Base-by-base conservation (phyloP, 2,888 invertebrate species). In the Magallana nippona region DNA sequence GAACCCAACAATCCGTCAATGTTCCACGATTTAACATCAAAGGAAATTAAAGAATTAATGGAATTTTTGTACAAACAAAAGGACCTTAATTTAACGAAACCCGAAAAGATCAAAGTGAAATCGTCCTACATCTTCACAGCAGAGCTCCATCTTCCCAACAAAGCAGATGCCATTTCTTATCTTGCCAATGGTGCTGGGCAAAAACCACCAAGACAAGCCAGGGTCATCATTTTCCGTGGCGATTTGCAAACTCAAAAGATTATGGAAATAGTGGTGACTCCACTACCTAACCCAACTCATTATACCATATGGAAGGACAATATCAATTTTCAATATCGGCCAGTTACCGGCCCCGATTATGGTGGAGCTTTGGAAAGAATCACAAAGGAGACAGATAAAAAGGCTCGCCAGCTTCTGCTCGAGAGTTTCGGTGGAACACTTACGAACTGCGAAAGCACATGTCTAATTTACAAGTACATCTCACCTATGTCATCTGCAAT, bases 361-460 rank as follows among this genome's bases (percentile, higher is more conserved):
- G 71, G n/a, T 0, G 86, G 79, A 0, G 79, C 87, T 10, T 27
- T 87, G 1, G 3, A 32, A 0, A 62, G 83, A 15, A 32, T 91
- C 3, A 80, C 81, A 1, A 2, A 27, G 27, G 57, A 85, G 22
- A 77, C 90, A 1, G 85, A 90, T 13, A n/a, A 79, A 27, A 83
- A 86, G 32, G 62, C 89, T 1, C 89, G 89, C 5, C 60, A 85
- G 71, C 87, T 92, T 55, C 78, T 92, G 19, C 82, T 79, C 27
- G 92, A 92, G 78, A 90, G 90, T 82, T 92, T 89, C 82, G 91
- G 89, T 2, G 91, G 89, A 2, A 87, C 85, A 11, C 84, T 91
- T 11, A 57, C 79, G 0, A 84, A 90, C 71, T 91, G 91, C 80
- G 86, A 80, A 1, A 87, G 89, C 10, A 87, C 86, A 13, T 92